These are phyloP conservation scores for Ceraclea dissimilis DNA, from an alignment of 2,888 invertebrate species.

Conservation along the genomic window DNA sequence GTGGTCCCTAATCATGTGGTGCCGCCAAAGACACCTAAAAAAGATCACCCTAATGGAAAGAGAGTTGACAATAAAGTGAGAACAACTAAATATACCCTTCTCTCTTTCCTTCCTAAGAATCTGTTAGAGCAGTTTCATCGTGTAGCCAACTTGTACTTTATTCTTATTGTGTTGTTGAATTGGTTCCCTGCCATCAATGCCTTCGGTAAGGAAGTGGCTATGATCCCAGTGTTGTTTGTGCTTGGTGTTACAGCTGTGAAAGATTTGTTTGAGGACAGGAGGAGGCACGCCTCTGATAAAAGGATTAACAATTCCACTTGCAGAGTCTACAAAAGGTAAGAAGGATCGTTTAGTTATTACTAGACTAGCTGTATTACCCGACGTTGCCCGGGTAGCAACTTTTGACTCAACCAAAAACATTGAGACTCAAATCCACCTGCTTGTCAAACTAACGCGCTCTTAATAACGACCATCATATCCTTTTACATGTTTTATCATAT, in stretches of 20 bases:
- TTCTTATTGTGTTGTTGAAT: slow-evolving; percentile 91
- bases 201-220: slow-evolving; percentile 92
- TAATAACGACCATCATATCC: background rate
- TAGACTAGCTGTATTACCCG: too few relatives aligned
- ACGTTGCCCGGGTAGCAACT: too few relatives aligned
- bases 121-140: slow-evolving; percentile 96
- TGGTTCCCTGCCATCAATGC: slow-evolving; percentile 94
- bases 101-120: slow-evolving; percentile 94
- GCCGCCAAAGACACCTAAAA: slow-evolving; percentile 69
- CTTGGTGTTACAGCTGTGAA: slow-evolving; percentile 90
- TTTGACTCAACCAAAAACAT: too few relatives aligned
- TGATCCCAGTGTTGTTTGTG: slow-evolving; percentile 92
- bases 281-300: slow-evolving; percentile 84
- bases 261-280: slow-evolving; percentile 89
- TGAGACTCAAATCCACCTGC: too few relatives aligned
- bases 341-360: too few relatives aligned
- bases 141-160: slow-evolving; percentile 95
- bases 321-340: slow-evolving; percentile 81
- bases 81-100: slow-evolving; percentile 89
- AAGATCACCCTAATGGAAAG: slow-evolving; percentile 77
- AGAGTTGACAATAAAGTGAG: slow-evolving; percentile 79
- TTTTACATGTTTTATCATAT: too few relatives aligned
- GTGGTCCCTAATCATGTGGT: slow-evolving; percentile 83
- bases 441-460: background rate
- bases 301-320: slow-evolving; percentile 90